These are phyloP conservation scores for Oophaga pumilio DNA, from an alignment of 2,113 vertebrate genomes.

Conservation along the genomic window DNA sequence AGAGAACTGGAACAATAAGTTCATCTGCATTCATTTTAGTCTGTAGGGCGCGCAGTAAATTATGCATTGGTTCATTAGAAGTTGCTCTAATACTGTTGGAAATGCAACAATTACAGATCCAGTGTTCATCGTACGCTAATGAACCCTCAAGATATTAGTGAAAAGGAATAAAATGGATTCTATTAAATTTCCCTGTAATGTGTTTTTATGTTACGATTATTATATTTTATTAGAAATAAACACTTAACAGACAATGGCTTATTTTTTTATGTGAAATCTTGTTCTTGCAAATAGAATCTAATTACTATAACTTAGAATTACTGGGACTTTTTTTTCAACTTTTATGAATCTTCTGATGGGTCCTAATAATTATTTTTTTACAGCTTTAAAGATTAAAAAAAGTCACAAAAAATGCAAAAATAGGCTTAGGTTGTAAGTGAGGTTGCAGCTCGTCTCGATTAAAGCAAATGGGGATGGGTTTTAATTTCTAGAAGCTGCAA, in stretches of 20 bases:
- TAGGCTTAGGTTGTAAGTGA: neutral
- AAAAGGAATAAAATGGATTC: neutral
- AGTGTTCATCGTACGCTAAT: neutral
- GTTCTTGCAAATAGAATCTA: neutral
- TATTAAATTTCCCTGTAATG: neutral
- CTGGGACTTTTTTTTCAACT: neutral
- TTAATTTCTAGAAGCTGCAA: too few species aligned
- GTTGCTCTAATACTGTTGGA: neutral
- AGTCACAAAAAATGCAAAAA: neutral
- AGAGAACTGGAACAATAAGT: neutral
- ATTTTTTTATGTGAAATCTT: neutral
- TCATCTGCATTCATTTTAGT: constrained; percentile 6
- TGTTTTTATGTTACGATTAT: constrained; percentile 11
- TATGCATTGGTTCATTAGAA: constrained; percentile 8
- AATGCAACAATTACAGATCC: constrained; percentile 14
- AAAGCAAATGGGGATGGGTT: too few species aligned
- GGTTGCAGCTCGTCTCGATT: neutral
- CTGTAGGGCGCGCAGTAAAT: constrained; percentile 31
- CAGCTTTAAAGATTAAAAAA: neutral
- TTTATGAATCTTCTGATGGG: neutral
- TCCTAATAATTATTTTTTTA: neutral
- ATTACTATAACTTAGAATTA: neutral
- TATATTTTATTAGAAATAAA: constrained; percentile 27
- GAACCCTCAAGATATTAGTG: constrained; percentile 22
- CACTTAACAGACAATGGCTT: neutral